Base-by-base conservation (phyloP, 2,797 vertebrate genomes). In the Tenualosa thibaudeaui region DNA sequence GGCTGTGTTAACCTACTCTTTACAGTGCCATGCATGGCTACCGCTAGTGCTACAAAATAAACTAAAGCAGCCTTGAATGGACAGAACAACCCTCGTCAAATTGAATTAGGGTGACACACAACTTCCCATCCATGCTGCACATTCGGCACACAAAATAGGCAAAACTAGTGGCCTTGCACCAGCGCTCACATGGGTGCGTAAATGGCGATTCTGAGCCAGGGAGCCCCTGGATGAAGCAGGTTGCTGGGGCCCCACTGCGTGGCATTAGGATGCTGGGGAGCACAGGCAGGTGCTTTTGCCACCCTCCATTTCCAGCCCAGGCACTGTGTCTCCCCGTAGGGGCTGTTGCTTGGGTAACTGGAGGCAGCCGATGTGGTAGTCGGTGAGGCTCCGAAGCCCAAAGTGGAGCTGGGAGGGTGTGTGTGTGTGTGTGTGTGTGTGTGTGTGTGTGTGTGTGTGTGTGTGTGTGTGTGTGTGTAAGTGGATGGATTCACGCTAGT, bases 321-420 rank as follows among this genome's bases (percentile, higher is more conserved):
- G 46, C 10, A 51, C 50, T 12, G 88, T 86, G 89, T 85, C 78
- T 85, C 86, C 87, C 88, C 91, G 85, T 88, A 88, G 88, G 83
- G 31, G 46, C 22, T 56, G 94, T 95, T 94, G 90, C 94, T 91
- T 88, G 86, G 94, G 94, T 88, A 94, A 95, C 94, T 89, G 88
- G 92, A 90, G 54, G 82, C 51, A 84, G 31, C 56, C 75, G 87
- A 85, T 87, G 50, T 84, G 88, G 88, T 83, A 93, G 90, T 75
- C 31, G 10, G 68, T 13, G 68, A 37, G 68, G 37, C 87, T 89
- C 89, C 85, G 87, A 85, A 89, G 26, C 26, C 78, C 68, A 40
- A 75, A 75, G 13, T 40, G 13, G 12, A 3, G 62, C 10, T 24
- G n/a, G n/a, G n/a, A 12, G 65, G 15, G 3, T 19, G 54, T 19